Base-by-base conservation (phyloP, 2,113 vertebrate genomes). In the Crotophaga sulcirostris region DNA sequence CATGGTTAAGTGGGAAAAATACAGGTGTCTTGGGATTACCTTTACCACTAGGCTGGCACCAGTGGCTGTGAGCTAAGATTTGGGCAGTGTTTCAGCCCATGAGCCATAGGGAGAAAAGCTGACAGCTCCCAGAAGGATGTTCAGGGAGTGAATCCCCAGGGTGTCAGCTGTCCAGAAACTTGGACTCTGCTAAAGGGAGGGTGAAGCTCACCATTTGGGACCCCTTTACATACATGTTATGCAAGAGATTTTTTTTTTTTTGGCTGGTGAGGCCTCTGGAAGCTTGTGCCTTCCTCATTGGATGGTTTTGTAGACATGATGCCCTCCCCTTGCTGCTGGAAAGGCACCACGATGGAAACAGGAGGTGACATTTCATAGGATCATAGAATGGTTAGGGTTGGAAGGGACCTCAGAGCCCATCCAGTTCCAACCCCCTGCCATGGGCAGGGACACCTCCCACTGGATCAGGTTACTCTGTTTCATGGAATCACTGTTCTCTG, bases 401-500 rank as follows among this genome's bases (percentile, higher is more conserved):
- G 13, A 42, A 42, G 40, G 40, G 40, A 42, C 40, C 40, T 42
- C 13, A 42, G 13, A 42, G 40, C 40, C 40, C 40, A 42, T 42
- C 13, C 40, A 42, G 40, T 42, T 42, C 40, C 40, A 42, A 42
- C 40, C 40, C 40, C 40, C 40, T 42, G 40, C 40, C 40, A 42
- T 42, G 40, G 40, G 40, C 40, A 42, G 40, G 40, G 40, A 42
- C 40, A 42, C 40, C 40, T 42, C 40, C 40, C 40, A 42, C 40
- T 42, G 40, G 40, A 42, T 42, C 40, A 42, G 40, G 40, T 42
- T 42, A 42, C 40, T 42, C 40, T 11, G 10, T 42, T 42, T 42
- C 40, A 42, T 0, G 0, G 72, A n/a, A 8, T 42, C 10, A 0
- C 6, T 31, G 28, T 23, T 81, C 16, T 14, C 31, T 5, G 40